phyloP scores from a whole-genome alignment of 2,797 vertebrate genomes.

The Pseudomugil tenellus region DNA sequence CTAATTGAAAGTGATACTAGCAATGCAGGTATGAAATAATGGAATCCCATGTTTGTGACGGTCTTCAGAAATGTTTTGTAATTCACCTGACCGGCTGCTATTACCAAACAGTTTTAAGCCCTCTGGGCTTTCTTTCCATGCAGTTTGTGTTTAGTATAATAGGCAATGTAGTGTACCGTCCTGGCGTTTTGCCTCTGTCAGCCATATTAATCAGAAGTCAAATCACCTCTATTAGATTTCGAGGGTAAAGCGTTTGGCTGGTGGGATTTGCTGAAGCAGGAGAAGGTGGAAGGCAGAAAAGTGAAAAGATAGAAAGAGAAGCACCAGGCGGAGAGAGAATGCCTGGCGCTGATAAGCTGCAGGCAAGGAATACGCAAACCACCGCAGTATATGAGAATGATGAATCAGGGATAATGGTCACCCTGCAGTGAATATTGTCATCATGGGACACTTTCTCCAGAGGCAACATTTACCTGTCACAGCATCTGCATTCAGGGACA shows the following conservation, averaged over 20 bases:
- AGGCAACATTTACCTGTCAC: slow-evolving; percentile 83
- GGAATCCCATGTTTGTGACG: slow-evolving; percentile 56
- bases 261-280: slow-evolving; percentile 81
- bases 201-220: slow-evolving; percentile 82
- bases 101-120: slow-evolving; percentile 55
- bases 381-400: slow-evolving; percentile 79
- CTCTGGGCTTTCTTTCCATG: slow-evolving; percentile 46
- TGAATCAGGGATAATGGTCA: slow-evolving; percentile 82
- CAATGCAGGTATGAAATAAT: slow-evolving; percentile 52
- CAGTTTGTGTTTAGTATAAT: slow-evolving; percentile 69
- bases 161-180: slow-evolving; percentile 63
- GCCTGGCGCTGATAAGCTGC: slow-evolving; percentile 79
- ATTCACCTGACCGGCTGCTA: slow-evolving; percentile 58
- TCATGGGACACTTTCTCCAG: slow-evolving; percentile 79
- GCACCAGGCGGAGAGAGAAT: slow-evolving; percentile 60
- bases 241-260: slow-evolving; percentile 74
- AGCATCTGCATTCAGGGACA: slow-evolving; percentile 63
- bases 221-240: slow-evolving; percentile 82
- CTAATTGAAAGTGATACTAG: slow-evolving; percentile 49
- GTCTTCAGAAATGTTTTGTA: slow-evolving; percentile 55
- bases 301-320: slow-evolving; percentile 48
- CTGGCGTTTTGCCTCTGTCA: slow-evolving; percentile 64
- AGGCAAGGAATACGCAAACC: slow-evolving; percentile 76
- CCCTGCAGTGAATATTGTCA: slow-evolving; percentile 81
- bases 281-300: slow-evolving; percentile 39